phyloP scores from a whole-genome alignment of 2,888 invertebrate species.

The Iselma pallidipennis region DNA sequence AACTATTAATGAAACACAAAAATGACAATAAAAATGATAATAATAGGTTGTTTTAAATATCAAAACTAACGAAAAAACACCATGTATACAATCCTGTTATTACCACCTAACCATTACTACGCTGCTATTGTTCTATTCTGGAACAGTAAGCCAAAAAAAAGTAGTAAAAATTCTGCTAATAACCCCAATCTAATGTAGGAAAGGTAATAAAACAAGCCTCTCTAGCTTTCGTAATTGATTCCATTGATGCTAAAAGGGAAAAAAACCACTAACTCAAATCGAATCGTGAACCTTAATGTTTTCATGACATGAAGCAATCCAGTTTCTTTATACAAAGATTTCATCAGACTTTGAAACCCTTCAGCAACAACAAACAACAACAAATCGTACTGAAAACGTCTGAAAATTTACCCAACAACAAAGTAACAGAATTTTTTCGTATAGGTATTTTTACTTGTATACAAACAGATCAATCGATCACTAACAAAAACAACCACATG shows the following conservation, averaged over 20 bases:
- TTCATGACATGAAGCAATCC: slow-evolving; percentile 4
- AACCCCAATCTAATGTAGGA: not conserved
- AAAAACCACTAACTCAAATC: slow-evolving; percentile 1
- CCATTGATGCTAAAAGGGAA: not conserved
- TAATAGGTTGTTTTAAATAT: not conserved
- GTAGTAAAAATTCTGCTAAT: not conserved
- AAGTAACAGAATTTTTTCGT: not conserved
- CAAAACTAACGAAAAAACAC: not conserved
- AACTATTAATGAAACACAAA: too few species aligned
- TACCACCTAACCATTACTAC: not conserved
- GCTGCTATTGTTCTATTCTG: not conserved
- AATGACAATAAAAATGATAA: too few species aligned
- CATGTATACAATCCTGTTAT: not conserved
- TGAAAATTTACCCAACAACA: too few species aligned
- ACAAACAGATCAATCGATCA: slow-evolving; percentile 4
- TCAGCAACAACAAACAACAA: too few species aligned
- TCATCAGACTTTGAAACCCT: slow-evolving; percentile 1
- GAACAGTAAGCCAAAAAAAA: not conserved
- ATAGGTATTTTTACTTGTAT: not conserved
- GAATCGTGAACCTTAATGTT: slow-evolving; percentile 5
- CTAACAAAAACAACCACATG: not conserved
- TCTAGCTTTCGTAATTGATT: not conserved
- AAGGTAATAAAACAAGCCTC: not conserved
- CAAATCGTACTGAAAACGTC: too few species aligned
- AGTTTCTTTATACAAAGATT: not conserved